These are phyloP conservation scores for Athetis lepigone DNA, from an alignment of 2,888 invertebrate species.

Conservation along the genomic window DNA sequence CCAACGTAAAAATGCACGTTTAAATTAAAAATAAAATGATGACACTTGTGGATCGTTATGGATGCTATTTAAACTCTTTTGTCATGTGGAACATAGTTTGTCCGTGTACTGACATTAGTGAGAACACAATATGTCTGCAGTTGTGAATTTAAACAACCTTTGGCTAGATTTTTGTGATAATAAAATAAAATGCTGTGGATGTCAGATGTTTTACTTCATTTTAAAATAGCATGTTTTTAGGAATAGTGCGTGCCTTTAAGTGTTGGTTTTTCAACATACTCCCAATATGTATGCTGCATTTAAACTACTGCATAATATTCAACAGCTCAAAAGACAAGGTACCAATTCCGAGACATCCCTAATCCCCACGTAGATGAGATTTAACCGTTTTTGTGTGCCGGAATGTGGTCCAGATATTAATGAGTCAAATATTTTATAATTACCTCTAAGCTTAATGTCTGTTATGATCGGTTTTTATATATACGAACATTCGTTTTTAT, in stretches of 20 bases:
- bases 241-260: too few relatives aligned
- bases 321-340: background rate
- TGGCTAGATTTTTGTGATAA: background rate
- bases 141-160: too few relatives aligned
- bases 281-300: background rate
- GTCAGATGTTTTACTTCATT: too few relatives aligned
- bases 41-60: background rate
- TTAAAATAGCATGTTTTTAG: too few relatives aligned
- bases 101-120: too few relatives aligned
- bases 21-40: background rate
- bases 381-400: conserved; percentile 40
- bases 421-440: conserved; percentile 61
- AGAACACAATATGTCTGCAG: background rate
- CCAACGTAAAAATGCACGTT: background rate
- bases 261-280: too few relatives aligned
- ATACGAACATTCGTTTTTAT: conserved; percentile 17
- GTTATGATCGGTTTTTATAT: conserved; percentile 44
- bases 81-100: too few relatives aligned
- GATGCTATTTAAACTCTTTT: background rate
- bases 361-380: conserved; percentile 21
- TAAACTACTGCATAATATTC: background rate
- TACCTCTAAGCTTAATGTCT: conserved; percentile 38
- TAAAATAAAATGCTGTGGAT: too few relatives aligned
- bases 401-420: conserved; percentile 64
- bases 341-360: conserved; percentile 42